Evolutionary conservation across 2,888 invertebrate species (phyloP).

Genomic region (Leptinotarsa peninsularis): DNA sequence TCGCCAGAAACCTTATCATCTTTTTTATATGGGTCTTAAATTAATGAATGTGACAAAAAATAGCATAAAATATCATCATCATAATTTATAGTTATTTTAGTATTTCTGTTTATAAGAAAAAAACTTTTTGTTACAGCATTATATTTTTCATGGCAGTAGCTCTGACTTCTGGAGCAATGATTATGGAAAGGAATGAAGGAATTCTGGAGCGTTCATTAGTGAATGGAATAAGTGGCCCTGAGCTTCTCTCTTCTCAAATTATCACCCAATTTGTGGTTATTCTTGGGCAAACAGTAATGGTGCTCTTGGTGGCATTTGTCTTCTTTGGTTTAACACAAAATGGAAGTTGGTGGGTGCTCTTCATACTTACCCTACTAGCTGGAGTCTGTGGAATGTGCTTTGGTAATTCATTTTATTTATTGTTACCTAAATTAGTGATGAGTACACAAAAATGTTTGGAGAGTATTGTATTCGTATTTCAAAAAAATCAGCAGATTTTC

Average conservation of each 20-base stretch:
- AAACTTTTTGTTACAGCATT: slow-evolving; percentile 72
- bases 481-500: too few relatives aligned
- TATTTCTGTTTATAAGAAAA: too few relatives aligned
- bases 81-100: too few relatives aligned
- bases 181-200: slow-evolving; percentile 90
- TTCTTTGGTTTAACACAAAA: slow-evolving; percentile 82
- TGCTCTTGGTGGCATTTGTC: slow-evolving; percentile 82
- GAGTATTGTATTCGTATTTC: too few relatives aligned
- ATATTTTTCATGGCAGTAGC: slow-evolving; percentile 95
- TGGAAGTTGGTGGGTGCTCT: slow-evolving; percentile 81
- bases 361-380: slow-evolving; percentile 81
- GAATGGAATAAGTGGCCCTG: slow-evolving; percentile 83
- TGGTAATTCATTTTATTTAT: slow-evolving; percentile 60
- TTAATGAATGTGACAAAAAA: too few relatives aligned
- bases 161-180: slow-evolving; percentile 89
- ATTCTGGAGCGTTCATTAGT: slow-evolving; percentile 90
- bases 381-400: slow-evolving; percentile 95
- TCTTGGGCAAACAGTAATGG: slow-evolving; percentile 83
- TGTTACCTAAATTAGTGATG: not conserved
- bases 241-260: slow-evolving; percentile 89
- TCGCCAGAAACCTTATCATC: too few relatives aligned
- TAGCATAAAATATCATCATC: too few relatives aligned
- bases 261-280: slow-evolving; percentile 89
- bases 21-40: too few relatives aligned
- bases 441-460: too few relatives aligned